These are phyloP conservation scores for Dinocampus coccinellae DNA, from an alignment of 2,888 invertebrate species.

Conservation along the genomic window DNA sequence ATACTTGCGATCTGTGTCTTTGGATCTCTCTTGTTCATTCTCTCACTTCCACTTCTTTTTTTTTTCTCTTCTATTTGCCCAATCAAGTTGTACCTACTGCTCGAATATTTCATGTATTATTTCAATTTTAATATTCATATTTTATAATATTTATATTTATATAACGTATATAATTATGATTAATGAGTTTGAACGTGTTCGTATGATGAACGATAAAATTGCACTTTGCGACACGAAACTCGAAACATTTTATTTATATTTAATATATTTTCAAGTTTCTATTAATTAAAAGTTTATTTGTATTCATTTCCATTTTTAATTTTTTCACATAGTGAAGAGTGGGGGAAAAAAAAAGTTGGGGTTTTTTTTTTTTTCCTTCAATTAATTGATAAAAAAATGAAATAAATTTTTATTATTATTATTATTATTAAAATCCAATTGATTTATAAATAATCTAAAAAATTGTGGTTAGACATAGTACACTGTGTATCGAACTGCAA, in stretches of 20 bases:
- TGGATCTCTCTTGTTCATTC: background rate
- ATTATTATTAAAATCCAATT: too few species aligned
- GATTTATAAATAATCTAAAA: background rate
- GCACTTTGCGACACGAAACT: conserved; percentile 34
- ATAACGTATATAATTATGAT: too few species aligned
- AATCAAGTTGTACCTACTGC: too few species aligned
- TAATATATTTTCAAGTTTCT: background rate
- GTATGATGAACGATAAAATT: conserved; percentile 34
- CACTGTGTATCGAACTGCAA: conserved; percentile 15
- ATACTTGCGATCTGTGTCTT: too few species aligned
- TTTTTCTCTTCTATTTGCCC: background rate
- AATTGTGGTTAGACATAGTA: background rate
- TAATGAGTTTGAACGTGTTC: conserved; percentile 13
- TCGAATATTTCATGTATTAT: too few species aligned
- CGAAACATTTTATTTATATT: conserved; percentile 8
- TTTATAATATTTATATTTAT: conserved; percentile 21
- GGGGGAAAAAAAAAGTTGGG: background rate
- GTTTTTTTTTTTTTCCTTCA: too few species aligned
- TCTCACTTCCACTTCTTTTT: conserved; percentile 3
- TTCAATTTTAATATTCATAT: too few species aligned
- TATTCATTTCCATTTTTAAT: conserved; percentile 17
- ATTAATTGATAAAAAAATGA: background rate
- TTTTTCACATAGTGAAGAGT: background rate
- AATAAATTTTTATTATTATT: too few species aligned
- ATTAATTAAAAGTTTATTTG: conserved; percentile 14